phyloP scores from a whole-genome alignment of 2,113 vertebrate genomes.

The Halcyon malimbica region DNA sequence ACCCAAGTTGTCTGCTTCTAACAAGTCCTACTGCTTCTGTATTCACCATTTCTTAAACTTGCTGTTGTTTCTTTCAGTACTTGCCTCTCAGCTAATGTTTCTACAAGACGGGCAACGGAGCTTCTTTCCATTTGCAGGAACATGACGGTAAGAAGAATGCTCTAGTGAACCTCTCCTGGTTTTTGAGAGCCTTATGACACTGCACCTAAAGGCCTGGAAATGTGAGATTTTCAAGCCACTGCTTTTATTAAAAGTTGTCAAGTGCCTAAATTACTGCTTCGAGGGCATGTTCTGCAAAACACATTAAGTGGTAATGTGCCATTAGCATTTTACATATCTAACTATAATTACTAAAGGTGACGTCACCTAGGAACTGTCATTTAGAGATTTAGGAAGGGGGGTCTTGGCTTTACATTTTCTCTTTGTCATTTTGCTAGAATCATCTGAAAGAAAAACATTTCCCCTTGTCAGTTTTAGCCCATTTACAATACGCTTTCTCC shows the following conservation, averaged over 20 bases:
- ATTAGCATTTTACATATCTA: not conserved
- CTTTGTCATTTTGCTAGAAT: not conserved
- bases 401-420: not conserved
- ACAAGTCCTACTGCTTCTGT: not conserved
- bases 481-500: not conserved
- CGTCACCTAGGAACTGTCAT: not conserved
- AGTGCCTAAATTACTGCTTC: not conserved
- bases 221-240: not conserved
- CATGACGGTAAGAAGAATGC: rapidly evolving
- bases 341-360: not conserved
- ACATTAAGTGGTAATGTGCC: not conserved
- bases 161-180: not conserved
- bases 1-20: not conserved
- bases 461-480: not conserved
- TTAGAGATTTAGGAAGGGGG: not conserved
- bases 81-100: not conserved
- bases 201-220: not conserved
- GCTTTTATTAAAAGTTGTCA: not conserved
- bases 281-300: not conserved
- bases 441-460: not conserved
- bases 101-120: not conserved
- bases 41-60: not conserved
- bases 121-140: not conserved
- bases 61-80: not conserved
- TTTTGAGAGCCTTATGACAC: not conserved